Evolutionary conservation across 2,888 invertebrate genomes (phyloP), one percentile per base, ranked within the genome.

Genomic region (Parascotia fuliginaria): DNA sequence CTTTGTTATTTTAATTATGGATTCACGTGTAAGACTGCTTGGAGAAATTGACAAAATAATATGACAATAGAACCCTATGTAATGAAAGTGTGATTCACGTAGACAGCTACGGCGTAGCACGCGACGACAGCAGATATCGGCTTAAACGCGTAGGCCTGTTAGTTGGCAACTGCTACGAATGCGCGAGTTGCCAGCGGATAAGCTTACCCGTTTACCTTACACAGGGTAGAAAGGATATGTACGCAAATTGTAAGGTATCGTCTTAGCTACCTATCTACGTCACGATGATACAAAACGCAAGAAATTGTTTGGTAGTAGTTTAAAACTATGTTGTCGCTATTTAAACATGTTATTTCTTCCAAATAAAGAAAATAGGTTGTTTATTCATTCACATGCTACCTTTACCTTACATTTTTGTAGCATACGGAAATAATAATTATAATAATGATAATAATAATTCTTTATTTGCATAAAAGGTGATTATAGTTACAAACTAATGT

Each of bases 161-260:
- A 59, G 74, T 86, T 90, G 90, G 91, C 91, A 90, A 76, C 75
- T 68, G 73, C 79, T 83, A 83, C 85, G 87, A 84, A 85, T 85
- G 80, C 74, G 66, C 74, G 75, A 83, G 81, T 85, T 88, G 91
- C 90, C 90, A 89, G 81, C 70, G 75, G 75, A 75, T 83, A 81
- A 81, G 79, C 70, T 64, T 55, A 55, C 72, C 69, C 75, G 70
- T 77, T 75, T n/a, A n/a, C 72, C 62, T 60, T 70, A 70, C 70
- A 73, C 60, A 75, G 70, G 68, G 56, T 73, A 74, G 74, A 79
- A 73, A 70, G 56, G 52, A 51, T 48, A 47, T 45, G 38, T 43
- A 59, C 31, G 37, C 29, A 56, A 56, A 59, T 47, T 43, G 40
- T 49, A 37, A 38, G 32, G 31, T 36, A 59, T 32, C 46, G 15